Evolutionary conservation across 2,888 invertebrate genomes (phyloP), one percentile per base, ranked within the genome.

Genomic region (Erebia epiphron): DNA sequence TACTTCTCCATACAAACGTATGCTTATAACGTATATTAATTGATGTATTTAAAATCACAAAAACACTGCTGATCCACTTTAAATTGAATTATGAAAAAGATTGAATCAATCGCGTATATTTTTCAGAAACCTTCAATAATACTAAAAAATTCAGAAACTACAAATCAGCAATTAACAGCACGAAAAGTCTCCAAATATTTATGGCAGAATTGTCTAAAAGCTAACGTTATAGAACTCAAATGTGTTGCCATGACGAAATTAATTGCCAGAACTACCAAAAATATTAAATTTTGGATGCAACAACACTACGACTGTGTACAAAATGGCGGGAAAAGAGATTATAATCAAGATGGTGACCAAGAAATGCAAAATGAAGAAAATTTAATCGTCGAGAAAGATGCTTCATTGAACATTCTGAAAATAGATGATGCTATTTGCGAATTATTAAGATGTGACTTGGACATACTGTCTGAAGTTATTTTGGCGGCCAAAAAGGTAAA

Each of bases 401-500:
- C 54, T 0, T 81, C 77, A 70, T 58, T 73, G n/a, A 76, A 68
- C 14, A 73, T 81, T 13, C 75, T 89, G 0, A 82, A 81, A 76
- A 77, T 91, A 0, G 86, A 87, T 16, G 87, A 90, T 75, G 73
- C 72, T 1, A 79, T 91, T 75, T 90, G 91, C 76, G 83, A 90
- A 69, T 72, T 92, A 63, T 72, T 93, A 61, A 84, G 79, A 61
- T 75, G 85, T 9, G 84, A 89, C 75, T 79, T 94, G 79, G 91
- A 92, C 73, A 82, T 85, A 2, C 67, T 93, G 4, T 79, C 86
- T n/a, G 91, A 92, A 81, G 86, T 88, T 50, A 83, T 91, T 76
- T 83, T 92, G 73, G 84, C 90, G 0, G 90, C 91, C 1, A 93
- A 93, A 80, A 92, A 90, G 87, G 94, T 92, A 78, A 75, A 43